A percentile compares a stretch with the other conserved stretches of the same genome.
Conservation (phyloP, 2,888 invertebrate species). For the Mesorhabditis spiculigera region DNA sequence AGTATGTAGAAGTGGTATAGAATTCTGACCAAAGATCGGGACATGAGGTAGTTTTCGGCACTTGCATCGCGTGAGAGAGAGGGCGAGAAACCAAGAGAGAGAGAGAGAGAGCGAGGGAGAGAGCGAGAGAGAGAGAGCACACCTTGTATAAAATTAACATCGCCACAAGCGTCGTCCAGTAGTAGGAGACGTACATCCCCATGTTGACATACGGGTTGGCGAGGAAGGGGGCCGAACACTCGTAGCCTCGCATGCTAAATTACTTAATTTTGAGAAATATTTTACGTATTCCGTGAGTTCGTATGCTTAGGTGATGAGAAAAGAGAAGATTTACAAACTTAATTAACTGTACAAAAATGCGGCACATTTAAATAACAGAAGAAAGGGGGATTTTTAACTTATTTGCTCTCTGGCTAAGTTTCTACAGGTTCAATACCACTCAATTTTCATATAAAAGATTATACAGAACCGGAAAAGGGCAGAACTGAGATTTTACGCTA, state of each 20-base stretch:
- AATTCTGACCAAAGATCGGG: no score
- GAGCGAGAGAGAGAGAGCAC: not conserved
- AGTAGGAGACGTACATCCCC: slow-evolving; percentile 58
- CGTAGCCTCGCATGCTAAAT: slow-evolving; percentile 38
- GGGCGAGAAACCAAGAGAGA: no score
- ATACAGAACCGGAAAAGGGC: not conserved
- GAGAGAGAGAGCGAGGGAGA: no score
- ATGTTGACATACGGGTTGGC: slow-evolving; percentile 58
- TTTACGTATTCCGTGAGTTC: no score
- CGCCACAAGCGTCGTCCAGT: slow-evolving; percentile 57
- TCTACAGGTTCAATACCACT: not conserved
- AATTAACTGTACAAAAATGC: not conserved
- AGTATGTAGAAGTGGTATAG: no score
- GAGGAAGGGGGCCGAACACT: slow-evolving; percentile 57
- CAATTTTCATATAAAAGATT: not conserved
- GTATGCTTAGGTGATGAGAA: no score
- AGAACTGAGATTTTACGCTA: no score
- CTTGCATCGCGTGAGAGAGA: no score
- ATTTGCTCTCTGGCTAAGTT: not conserved
- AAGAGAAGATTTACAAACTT: no score
- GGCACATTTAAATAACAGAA: not conserved
- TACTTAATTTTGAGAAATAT: not conserved
- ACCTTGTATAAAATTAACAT: slow-evolving; percentile 58
- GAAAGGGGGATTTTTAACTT: not conserved
- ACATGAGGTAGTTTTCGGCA: no score